These are phyloP conservation scores for Burhinus bistriatus DNA, from an alignment of 2,113 vertebrate genomes.

Conservation along the genomic window DNA sequence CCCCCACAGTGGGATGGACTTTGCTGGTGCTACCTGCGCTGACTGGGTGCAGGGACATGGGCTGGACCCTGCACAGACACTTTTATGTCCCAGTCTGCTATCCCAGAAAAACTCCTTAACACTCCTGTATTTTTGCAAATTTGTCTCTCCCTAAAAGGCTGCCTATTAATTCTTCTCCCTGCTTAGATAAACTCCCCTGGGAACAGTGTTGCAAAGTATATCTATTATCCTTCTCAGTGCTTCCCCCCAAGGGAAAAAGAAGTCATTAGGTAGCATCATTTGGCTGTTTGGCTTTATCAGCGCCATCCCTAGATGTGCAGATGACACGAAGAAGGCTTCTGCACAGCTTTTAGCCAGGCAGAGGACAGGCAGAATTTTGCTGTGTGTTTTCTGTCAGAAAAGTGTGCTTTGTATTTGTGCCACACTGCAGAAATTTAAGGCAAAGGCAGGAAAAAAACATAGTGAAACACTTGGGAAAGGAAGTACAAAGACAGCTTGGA, in stretches of 20 bases:
- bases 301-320: background rate
- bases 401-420: background rate
- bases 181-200: conserved; percentile 5
- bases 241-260: background rate
- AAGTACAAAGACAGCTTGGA: background rate
- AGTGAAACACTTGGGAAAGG: background rate
- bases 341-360: background rate
- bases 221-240: background rate
- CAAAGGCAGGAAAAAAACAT: background rate
- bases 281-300: background rate
- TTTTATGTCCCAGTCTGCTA: background rate
- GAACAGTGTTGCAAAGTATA: background rate
- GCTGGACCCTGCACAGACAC: background rate
- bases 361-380: background rate
- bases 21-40: fast-evolving
- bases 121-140: background rate
- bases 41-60: background rate
- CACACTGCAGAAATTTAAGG: conserved; percentile 45
- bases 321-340: background rate
- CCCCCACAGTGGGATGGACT: background rate
- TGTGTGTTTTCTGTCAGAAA: background rate
- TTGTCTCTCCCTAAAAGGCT: background rate
- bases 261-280: conserved; percentile 17
- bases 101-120: background rate
- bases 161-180: conserved; percentile 24